Percentiles rank a stretch among this genome's conserved stretches.
Evolutionary conservation across 2,797 vertebrate genomes (phyloP).

Genomic region (Oreortyx pictus): DNA sequence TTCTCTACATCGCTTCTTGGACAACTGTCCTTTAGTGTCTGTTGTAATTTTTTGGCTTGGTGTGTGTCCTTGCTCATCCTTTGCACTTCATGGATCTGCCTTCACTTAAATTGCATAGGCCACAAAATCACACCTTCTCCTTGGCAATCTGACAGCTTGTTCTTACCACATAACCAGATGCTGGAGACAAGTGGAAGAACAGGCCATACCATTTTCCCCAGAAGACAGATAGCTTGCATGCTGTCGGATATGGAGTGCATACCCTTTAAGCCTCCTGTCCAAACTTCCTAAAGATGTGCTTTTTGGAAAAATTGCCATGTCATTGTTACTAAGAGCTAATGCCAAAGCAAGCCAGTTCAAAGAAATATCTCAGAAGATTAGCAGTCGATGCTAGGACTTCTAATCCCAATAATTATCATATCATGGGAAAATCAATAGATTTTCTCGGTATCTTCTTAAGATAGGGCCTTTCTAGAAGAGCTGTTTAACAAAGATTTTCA

Average conservation of each 20-base stretch:
- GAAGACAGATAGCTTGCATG: background rate
- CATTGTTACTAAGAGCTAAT: background rate
- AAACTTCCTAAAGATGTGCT: background rate
- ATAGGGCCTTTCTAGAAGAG: constrained; percentile 41
- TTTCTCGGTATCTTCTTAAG: constrained; percentile 26
- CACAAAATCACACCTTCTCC: background rate
- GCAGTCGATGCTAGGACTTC: background rate
- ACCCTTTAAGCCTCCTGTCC: background rate
- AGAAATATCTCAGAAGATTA: background rate
- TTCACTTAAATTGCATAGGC: background rate
- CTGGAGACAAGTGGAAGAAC: background rate
- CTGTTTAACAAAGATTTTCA: background rate
- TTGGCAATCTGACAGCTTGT: background rate
- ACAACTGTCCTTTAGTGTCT: background rate
- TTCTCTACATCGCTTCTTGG: background rate
- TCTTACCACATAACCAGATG: background rate
- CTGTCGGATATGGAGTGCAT: background rate
- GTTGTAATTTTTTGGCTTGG: background rate
- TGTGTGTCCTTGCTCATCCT: background rate
- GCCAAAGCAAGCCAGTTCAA: background rate
- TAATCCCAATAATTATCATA: background rate
- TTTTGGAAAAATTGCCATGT: background rate
- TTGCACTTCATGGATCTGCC: background rate
- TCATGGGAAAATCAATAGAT: constrained; percentile 15
- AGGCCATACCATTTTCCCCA: background rate